These are phyloP conservation scores for Australoheros facetus DNA, from an alignment of 2,797 vertebrate species.

Conservation along the genomic window DNA sequence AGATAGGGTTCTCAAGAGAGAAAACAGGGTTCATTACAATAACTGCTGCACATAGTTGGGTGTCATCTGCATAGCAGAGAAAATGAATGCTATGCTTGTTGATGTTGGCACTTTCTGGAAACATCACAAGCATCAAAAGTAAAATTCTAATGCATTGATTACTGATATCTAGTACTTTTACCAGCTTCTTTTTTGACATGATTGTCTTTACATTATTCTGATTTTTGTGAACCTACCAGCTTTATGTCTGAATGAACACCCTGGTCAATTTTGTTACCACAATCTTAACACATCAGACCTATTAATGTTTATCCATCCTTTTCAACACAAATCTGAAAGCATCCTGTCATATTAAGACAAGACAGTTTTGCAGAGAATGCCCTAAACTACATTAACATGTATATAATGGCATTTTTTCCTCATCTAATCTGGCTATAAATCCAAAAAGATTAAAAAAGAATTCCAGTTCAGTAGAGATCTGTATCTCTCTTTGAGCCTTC, in stretches of 20 bases:
- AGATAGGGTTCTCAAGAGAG: not conserved
- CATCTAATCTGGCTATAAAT: not conserved
- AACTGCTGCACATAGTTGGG: not conserved
- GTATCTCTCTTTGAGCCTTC: not conserved
- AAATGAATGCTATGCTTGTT: not conserved
- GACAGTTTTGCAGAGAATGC: not conserved
- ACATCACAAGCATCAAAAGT: not conserved
- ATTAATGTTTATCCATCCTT: not conserved
- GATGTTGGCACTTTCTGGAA: not conserved
- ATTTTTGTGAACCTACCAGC: not conserved
- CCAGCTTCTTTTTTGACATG: not conserved
- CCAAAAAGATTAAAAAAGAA: not conserved
- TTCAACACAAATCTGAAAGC: not conserved
- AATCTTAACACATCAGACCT: not conserved
- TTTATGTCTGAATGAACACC: not conserved
- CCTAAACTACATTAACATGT: not conserved
- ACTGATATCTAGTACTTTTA: not conserved
- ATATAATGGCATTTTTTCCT: not conserved
- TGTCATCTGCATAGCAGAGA: constrained; percentile 20
- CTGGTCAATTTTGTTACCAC: not conserved
- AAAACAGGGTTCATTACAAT: not conserved
- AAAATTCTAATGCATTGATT: not conserved
- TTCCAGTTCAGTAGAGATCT: not conserved
- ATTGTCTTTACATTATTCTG: rapidly evolving
- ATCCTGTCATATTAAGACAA: not conserved